A percentile compares a stretch with the other conserved stretches of the same genome.
Evolutionary conservation across 1,140 invertebrate genomes (phyloP).

Genomic region (Heliconius melpomene): DNA sequence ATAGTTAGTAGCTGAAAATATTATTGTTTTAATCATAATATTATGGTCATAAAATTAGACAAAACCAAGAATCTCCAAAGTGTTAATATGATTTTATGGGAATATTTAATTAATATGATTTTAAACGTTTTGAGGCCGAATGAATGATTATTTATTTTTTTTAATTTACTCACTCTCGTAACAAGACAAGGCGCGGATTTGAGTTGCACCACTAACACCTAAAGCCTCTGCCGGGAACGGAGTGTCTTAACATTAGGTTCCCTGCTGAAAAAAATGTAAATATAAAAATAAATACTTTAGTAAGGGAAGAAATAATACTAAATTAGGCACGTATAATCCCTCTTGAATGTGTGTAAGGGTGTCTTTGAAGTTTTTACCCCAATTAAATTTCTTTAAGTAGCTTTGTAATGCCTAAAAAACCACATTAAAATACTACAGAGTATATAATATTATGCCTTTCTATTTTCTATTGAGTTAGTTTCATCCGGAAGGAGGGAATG

Average conservation of each 20-base stretch:
- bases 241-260: background rate
- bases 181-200: background rate
- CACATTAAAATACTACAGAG: background rate
- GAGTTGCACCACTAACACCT: background rate
- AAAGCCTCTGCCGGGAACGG: background rate
- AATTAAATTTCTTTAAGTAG: constrained; percentile 21
- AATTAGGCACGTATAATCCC: background rate
- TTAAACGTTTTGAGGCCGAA: no score
- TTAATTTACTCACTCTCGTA: background rate
- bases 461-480: no score
- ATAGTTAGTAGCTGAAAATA: no score
- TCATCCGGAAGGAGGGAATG: background rate
- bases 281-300: background rate
- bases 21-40: no score
- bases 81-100: no score
- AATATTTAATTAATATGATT: no score
- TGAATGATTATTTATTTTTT: background rate
- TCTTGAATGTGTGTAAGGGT: constrained; percentile 1
- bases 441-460: no score
- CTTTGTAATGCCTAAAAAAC: background rate
- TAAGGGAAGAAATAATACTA: background rate
- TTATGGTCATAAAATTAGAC: no score
- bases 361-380: constrained; percentile 18
- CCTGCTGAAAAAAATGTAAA: background rate
- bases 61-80: no score